phyloP scores from a whole-genome alignment of 2,113 vertebrate genomes.

The Neoarius graeffei region DNA sequence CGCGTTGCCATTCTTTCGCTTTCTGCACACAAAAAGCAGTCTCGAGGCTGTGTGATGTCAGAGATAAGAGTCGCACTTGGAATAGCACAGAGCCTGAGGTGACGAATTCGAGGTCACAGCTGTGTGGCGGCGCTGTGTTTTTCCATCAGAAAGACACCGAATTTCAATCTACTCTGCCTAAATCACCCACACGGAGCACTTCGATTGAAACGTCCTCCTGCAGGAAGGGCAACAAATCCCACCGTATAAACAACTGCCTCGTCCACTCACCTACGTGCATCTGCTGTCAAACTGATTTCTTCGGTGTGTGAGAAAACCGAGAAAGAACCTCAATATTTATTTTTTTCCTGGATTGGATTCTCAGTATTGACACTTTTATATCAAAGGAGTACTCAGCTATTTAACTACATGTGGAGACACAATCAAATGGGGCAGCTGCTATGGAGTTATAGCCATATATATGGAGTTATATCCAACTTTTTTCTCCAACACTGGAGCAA shows the following conservation, averaged over 20 bases:
- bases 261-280: neutral
- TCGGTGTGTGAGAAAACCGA: too few relatives aligned
- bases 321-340: neutral
- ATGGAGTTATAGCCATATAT: neutral
- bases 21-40: neutral
- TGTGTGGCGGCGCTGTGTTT: slow-evolving; percentile 5
- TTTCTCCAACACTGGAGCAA: neutral
- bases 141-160: slow-evolving; percentile 18
- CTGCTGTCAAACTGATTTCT: neutral
- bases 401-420: neutral
- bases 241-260: neutral
- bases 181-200: slow-evolving; percentile 19
- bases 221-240: slow-evolving; percentile 18
- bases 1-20: neutral
- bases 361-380: neutral
- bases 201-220: slow-evolving; percentile 27
- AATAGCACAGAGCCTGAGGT: neutral
- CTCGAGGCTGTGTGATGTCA: slow-evolving; percentile 25
- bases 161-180: slow-evolving; percentile 42
- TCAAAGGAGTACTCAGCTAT: neutral
- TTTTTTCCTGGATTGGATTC: neutral
- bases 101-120: slow-evolving; percentile 18
- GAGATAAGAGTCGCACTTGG: neutral
- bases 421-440: neutral
- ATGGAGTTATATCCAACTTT: neutral